phyloP scores from a whole-genome alignment of 2,113 vertebrate species.

The Engraulis encrasicolus region DNA sequence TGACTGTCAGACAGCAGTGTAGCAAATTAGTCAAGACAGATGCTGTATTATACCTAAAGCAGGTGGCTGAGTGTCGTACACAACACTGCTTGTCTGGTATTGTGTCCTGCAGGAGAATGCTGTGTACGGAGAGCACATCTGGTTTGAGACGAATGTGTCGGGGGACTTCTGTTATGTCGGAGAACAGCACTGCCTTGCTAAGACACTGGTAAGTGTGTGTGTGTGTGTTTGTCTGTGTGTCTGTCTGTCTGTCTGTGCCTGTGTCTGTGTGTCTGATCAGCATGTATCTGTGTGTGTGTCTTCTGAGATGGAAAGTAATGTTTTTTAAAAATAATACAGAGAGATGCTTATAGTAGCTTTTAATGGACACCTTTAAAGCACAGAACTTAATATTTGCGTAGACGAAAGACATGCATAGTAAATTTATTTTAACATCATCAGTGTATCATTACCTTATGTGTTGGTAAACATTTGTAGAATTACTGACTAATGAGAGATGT shows the following conservation, averaged over 20 bases:
- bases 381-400: too few relatives aligned
- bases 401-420: too few relatives aligned
- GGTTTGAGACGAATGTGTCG: constrained; percentile 93
- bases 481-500: too few relatives aligned
- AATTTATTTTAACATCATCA: too few relatives aligned
- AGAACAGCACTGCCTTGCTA: constrained; percentile 91
- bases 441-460: too few relatives aligned
- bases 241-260: too few relatives aligned
- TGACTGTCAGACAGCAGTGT: too few relatives aligned
- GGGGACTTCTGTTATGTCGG: constrained; percentile 96
- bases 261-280: neutral
- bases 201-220: constrained; percentile 82
- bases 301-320: too few relatives aligned
- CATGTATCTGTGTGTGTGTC: neutral
- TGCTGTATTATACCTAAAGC: neutral
- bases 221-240: neutral
- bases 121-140: constrained; percentile 91
- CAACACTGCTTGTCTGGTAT: constrained; percentile 74
- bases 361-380: too few relatives aligned
- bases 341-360: too few relatives aligned
- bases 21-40: neutral
- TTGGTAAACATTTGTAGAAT: too few relatives aligned
- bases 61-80: neutral
- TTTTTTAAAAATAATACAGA: too few relatives aligned
- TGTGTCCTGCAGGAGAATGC: constrained; percentile 82